These are phyloP conservation scores for Plemyria rubiginata DNA, from an alignment of 2,888 invertebrate genomes.

Conservation along the genomic window DNA sequence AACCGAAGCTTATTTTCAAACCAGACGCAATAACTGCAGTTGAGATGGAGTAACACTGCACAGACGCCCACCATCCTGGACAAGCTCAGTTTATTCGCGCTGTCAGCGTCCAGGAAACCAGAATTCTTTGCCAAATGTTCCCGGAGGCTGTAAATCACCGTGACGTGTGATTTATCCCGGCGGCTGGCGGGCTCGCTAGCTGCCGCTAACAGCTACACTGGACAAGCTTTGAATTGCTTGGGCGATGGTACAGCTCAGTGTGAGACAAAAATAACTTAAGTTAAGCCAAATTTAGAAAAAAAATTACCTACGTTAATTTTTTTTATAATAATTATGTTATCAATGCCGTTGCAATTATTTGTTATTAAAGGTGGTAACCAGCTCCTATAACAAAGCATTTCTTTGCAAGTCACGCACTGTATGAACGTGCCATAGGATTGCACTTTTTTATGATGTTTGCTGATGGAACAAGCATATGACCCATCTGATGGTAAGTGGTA, in stretches of 20 bases:
- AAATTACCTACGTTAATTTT: neutral
- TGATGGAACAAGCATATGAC: too few species aligned
- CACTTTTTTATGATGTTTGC: too few species aligned
- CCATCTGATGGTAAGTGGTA: too few species aligned
- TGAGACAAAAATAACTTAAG: neutral
- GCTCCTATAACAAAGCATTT: too few species aligned
- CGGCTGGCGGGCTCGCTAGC: slow-evolving; percentile 4
- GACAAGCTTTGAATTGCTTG: slow-evolving; percentile 29
- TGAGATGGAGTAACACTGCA: neutral
- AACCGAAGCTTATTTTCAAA: too few species aligned
- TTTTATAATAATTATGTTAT: too few species aligned
- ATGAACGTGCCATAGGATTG: too few species aligned
- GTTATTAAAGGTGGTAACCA: too few species aligned
- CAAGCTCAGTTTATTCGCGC: slow-evolving; percentile 17
- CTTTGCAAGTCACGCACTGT: too few species aligned
- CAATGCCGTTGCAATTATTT: too few species aligned
- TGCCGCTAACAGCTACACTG: slow-evolving; percentile 7
- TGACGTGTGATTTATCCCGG: slow-evolving; percentile 53
- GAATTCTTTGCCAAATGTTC: slow-evolving; percentile 38
- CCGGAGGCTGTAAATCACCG: slow-evolving; percentile 51
- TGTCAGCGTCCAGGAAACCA: slow-evolving; percentile 20
- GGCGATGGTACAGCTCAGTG: slow-evolving; percentile 4
- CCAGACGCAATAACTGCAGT: neutral
- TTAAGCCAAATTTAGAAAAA: neutral
- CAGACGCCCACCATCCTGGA: slow-evolving; percentile 8